Evolutionary conservation across 2,797 vertebrate genomes (phyloP).

Genomic region (Aldrovandia affinis): DNA sequence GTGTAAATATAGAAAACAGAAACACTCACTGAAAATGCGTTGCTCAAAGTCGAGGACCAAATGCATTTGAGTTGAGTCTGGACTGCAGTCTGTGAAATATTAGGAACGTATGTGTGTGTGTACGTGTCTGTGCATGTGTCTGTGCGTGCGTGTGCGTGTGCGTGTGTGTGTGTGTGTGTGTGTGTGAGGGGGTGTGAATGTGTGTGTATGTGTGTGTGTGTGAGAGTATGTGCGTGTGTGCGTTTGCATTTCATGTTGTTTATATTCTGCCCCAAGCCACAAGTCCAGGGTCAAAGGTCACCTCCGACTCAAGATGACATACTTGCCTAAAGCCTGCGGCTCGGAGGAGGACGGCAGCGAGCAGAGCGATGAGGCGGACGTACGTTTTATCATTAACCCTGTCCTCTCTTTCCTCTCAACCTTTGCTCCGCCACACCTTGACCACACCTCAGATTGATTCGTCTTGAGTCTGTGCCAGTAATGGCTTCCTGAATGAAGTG

Average conservation of each 20-base stretch:
- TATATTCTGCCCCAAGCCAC: constrained; percentile 72
- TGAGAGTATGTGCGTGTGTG: no score
- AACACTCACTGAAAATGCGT: no score
- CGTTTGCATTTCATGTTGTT: not conserved
- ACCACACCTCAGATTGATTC: not conserved
- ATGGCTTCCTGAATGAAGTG: not conserved
- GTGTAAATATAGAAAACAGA: no score
- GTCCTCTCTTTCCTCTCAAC: not conserved
- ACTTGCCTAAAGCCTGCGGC: constrained; percentile 84
- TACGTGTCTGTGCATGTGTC: not conserved
- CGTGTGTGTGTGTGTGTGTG: no score
- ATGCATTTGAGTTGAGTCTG: not conserved
- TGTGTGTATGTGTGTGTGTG: not conserved
- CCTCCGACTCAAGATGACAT: constrained; percentile 96
- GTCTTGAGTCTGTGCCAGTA: not conserved
- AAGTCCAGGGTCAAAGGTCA: constrained; percentile 97
- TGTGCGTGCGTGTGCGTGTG: no score
- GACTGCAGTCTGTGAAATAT: not conserved
- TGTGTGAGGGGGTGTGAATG: not conserved
- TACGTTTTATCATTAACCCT: constrained; percentile 59
- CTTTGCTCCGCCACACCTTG: not conserved
- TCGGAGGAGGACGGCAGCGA: constrained; percentile 85
- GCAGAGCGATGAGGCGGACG: constrained; percentile 86
- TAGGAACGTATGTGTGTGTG: not conserved
- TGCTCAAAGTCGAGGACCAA: not conserved